These are phyloP conservation scores for Tauraco hartlaubi DNA, from an alignment of 2,797 vertebrate genomes.

Conservation along the genomic window DNA sequence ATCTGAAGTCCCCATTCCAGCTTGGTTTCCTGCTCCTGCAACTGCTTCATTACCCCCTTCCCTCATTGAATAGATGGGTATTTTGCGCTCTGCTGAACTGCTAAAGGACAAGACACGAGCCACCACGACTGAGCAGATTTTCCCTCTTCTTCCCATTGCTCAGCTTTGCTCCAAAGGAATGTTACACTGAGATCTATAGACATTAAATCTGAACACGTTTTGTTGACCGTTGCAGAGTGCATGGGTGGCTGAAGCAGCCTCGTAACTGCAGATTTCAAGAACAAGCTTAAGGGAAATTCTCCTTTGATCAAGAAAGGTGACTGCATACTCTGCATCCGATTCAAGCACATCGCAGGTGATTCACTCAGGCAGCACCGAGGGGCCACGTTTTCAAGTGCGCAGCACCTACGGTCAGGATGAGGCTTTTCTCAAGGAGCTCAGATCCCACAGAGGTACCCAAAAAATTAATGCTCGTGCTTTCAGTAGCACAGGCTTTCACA, in stretches of 20 bases:
- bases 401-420: not conserved
- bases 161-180: not conserved
- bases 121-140: not conserved
- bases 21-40: not conserved
- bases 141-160: not conserved
- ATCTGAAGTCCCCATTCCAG: not conserved
- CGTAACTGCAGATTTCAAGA: not conserved
- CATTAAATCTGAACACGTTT: slow-evolving; percentile 2
- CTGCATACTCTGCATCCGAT: not conserved
- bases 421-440: not conserved
- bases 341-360: not conserved
- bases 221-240: not conserved
- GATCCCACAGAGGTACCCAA: not conserved
- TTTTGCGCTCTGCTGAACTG: slow-evolving; percentile 23
- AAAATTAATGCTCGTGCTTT: not conserved
- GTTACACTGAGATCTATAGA: not conserved
- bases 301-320: not conserved
- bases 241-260: not conserved
- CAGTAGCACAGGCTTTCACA: not conserved
- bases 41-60: not conserved
- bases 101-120: not conserved
- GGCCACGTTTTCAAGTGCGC: not conserved
- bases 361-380: not conserved
- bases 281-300: not conserved
- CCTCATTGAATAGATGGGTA: not conserved